Percentiles rank a stretch among this genome's conserved stretches.
Conservation (phyloP, 2,797 vertebrate species). For the Podargus strigoides region DNA sequence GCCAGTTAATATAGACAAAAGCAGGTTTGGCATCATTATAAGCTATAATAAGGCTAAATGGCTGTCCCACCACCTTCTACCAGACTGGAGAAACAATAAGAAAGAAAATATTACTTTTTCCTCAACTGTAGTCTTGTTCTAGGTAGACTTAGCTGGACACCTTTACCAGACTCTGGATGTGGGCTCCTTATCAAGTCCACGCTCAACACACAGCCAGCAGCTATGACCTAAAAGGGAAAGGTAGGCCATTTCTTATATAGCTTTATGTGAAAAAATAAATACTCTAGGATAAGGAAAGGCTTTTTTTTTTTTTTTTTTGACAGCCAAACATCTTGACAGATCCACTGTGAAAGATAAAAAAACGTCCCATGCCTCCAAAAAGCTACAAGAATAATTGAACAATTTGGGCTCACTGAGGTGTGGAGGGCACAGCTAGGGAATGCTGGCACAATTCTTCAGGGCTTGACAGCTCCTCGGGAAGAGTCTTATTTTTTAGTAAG, state of each 20-base stretch:
- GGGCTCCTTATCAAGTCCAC: not conserved
- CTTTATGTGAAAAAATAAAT: not conserved
- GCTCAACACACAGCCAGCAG: not conserved
- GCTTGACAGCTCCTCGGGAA: slow-evolving; percentile 25
- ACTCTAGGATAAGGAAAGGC: not conserved
- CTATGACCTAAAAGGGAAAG: not conserved
- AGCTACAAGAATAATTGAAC: slow-evolving; percentile 36
- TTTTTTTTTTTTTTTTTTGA: not conserved
- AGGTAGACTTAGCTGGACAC: not conserved
- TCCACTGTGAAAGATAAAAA: not conserved
- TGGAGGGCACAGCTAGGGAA: slow-evolving; percentile 12
- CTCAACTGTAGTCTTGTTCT: not conserved
- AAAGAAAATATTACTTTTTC: not conserved
- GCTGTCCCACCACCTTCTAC: not conserved
- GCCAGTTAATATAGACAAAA: not conserved
- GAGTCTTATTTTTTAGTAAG: slow-evolving; percentile 11
- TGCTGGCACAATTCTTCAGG: slow-evolving; percentile 26
- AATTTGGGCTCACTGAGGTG: slow-evolving; percentile 46
- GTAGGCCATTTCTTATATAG: not conserved
- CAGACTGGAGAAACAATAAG: not conserved
- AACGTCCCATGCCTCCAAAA: not conserved
- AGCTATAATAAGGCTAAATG: not conserved
- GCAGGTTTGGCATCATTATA: not conserved
- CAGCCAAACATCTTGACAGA: not conserved
- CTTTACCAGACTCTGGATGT: not conserved